phyloP scores from a whole-genome alignment of 2,113 vertebrate genomes.

The Verasper variegatus region DNA sequence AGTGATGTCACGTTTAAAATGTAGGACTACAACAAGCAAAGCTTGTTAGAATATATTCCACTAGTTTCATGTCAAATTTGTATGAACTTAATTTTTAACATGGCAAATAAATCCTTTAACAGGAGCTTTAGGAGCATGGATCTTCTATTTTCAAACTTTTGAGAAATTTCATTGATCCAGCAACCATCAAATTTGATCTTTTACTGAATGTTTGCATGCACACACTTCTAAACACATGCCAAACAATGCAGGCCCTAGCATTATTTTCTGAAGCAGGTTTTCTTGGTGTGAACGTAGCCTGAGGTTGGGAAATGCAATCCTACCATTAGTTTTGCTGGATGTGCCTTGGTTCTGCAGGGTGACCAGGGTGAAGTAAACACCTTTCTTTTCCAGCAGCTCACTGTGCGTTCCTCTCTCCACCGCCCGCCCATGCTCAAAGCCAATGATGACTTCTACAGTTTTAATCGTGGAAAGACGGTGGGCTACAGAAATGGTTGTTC shows the following conservation, averaged over 20 bases:
- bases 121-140: no score
- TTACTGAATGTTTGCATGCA: no score
- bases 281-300: neutral
- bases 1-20: no score
- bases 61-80: no score
- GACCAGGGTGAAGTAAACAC: conserved; percentile 85
- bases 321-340: conserved; percentile 52
- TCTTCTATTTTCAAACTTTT: no score
- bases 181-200: no score
- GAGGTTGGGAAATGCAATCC: conserved; percentile 6
- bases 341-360: conserved; percentile 80
- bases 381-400: conserved; percentile 78
- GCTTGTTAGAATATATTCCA: no score
- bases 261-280: no score
- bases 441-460: conserved; percentile 83
- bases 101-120: no score
- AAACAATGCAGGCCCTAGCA: neutral
- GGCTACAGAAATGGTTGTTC: conserved; percentile 84
- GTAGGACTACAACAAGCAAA: no score
- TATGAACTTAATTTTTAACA: no score
- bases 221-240: neutral
- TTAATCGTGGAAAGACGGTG: conserved; percentile 85
- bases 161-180: no score
- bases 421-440: conserved; percentile 82
- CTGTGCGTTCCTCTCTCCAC: conserved; percentile 83